phyloP scores from a whole-genome alignment of 2,113 vertebrate species.

The Arvicanthis niloticus region DNA sequence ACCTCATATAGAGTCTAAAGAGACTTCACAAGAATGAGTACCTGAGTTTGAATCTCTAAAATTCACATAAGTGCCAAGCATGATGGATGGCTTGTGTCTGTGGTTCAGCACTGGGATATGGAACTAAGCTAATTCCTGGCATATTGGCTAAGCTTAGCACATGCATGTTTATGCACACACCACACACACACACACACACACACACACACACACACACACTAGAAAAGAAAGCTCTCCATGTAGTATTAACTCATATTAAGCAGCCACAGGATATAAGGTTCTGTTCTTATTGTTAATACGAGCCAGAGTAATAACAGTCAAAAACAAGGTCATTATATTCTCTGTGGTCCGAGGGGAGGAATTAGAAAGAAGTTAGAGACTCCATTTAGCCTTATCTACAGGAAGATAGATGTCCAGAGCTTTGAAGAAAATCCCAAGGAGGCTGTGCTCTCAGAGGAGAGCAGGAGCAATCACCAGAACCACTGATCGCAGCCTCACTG shows the following conservation, averaged over 20 bases:
- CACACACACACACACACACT: neutral
- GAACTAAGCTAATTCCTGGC: neutral
- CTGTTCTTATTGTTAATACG: too few species aligned
- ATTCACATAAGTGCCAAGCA: neutral
- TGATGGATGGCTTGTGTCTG: neutral
- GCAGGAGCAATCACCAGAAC: neutral
- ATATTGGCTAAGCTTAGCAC: too few species aligned
- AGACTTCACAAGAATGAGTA: neutral
- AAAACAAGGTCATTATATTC: neutral
- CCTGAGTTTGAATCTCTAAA: neutral
- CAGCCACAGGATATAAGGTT: neutral
- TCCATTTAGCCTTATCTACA: neutral
- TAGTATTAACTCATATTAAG: fast-evolving
- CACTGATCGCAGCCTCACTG: neutral
- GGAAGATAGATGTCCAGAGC: neutral
- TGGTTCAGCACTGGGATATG: neutral
- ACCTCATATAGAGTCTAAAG: neutral
- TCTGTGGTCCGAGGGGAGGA: neutral
- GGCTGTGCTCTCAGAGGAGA: neutral
- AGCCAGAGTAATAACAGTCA: neutral
- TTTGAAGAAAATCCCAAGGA: neutral
- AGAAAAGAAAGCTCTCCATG: neutral
- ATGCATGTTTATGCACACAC: neutral
- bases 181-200: neutral
- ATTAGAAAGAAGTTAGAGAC: neutral